A percentile compares a stretch with the other conserved stretches of the same genome.
Evolutionary conservation across 2,888 invertebrate species (phyloP).

Genomic region (Camponotus fellah): DNA sequence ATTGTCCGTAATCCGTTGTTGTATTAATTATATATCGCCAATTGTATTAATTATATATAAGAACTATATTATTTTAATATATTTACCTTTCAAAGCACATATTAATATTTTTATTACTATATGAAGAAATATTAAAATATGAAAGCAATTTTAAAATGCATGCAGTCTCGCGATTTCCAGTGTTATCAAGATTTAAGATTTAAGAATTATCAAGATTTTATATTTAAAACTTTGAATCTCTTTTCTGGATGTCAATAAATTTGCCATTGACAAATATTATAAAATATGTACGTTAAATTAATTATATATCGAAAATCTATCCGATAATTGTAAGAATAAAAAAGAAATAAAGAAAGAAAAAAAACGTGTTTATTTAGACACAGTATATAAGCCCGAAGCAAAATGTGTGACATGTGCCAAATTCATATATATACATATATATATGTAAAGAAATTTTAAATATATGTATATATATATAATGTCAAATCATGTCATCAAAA

Average conservation of each 20-base stretch:
- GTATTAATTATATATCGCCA: too few species aligned
- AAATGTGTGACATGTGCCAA: too few species aligned
- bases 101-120: neutral
- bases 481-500: too few species aligned
- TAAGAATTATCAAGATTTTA: neutral
- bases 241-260: too few species aligned
- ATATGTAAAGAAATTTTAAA: too few species aligned
- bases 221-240: too few species aligned
- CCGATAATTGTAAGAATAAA: neutral
- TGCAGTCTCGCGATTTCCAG: neutral
- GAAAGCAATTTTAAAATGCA: neutral
- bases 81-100: neutral
- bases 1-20: too few species aligned
- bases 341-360: neutral
- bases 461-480: too few species aligned
- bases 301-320: neutral
- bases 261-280: too few species aligned
- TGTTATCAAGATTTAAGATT: neutral
- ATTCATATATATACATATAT: too few species aligned
- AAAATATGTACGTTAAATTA: neutral
- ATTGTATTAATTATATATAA: neutral
- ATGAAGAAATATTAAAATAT: constrained; percentile 1
- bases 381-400: too few species aligned
- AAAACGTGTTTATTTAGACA: too few species aligned
- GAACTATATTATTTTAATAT: neutral